These are phyloP conservation scores for Drosophila buzzatii DNA, from an alignment of 2,888 invertebrate species.

Conservation along the genomic window DNA sequence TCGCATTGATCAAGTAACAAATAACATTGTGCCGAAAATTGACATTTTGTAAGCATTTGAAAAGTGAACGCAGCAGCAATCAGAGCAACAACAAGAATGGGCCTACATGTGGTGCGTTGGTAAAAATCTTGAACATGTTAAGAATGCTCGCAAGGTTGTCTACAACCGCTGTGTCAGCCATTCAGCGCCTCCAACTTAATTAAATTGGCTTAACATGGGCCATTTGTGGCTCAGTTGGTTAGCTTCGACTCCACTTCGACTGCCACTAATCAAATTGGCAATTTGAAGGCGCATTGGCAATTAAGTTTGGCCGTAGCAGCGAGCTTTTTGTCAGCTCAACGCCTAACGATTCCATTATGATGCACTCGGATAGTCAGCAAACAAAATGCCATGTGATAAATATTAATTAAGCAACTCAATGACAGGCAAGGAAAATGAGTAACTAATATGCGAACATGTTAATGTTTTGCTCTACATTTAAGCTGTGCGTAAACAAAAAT, in stretches of 20 bases:
- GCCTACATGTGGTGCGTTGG: slow-evolving; percentile 63
- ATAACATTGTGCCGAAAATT: slow-evolving; percentile 74
- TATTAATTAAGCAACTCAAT: slow-evolving; percentile 70
- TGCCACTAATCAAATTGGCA: slow-evolving; percentile 60
- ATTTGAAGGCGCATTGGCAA: slow-evolving; percentile 48
- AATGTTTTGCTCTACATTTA: slow-evolving; percentile 67
- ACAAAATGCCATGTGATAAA: slow-evolving; percentile 52
- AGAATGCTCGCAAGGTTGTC: slow-evolving; percentile 75
- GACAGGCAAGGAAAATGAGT: slow-evolving; percentile 57
- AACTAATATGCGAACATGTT: slow-evolving; percentile 64
- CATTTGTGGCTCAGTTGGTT: slow-evolving; percentile 41
- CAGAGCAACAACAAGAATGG: slow-evolving; percentile 11
- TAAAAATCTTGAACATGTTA: slow-evolving; percentile 73
- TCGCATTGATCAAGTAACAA: slow-evolving; percentile 70
- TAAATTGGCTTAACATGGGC: slow-evolving; percentile 63
- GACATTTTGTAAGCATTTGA: slow-evolving; percentile 68
- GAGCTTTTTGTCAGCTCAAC: slow-evolving; percentile 50
- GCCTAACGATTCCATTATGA: slow-evolving; percentile 41
- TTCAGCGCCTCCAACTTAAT: slow-evolving; percentile 67
- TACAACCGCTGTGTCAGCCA: slow-evolving; percentile 47
- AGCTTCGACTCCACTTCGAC: not conserved
- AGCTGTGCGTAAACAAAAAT: slow-evolving; percentile 64
- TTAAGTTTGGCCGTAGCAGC: slow-evolving; percentile 28
- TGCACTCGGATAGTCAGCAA: slow-evolving; percentile 21
- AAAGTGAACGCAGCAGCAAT: slow-evolving; percentile 68